These are phyloP conservation scores for Trichechus manatus DNA, from an alignment of 2,113 vertebrate species.

Conservation along the genomic window DNA sequence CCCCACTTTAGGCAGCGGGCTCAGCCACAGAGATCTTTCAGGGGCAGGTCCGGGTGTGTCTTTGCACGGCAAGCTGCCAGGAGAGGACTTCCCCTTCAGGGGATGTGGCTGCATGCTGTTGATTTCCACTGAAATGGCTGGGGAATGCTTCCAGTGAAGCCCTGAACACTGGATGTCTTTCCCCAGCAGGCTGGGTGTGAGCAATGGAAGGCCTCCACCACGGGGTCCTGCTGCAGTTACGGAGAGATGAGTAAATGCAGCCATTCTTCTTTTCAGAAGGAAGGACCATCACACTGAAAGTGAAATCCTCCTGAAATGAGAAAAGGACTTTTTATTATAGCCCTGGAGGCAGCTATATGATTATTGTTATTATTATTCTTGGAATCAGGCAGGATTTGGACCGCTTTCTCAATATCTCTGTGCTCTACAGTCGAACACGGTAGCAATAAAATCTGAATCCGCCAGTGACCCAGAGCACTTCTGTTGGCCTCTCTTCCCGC, in stretches of 20 bases:
- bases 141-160: slow-evolving; percentile 21
- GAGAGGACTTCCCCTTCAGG: slow-evolving; percentile 42
- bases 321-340: slow-evolving; percentile 17
- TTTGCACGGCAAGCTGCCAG: neutral
- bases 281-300: neutral
- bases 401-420: slow-evolving; percentile 3
- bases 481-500: neutral
- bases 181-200: neutral
- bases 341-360: neutral
- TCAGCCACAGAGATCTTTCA: neutral
- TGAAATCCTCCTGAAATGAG: slow-evolving; percentile 49
- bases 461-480: neutral
- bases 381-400: slow-evolving; percentile 61
- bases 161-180: neutral
- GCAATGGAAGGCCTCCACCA: neutral
- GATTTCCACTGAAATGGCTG: slow-evolving; percentile 71
- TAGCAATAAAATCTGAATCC: slow-evolving; percentile 74
- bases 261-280: neutral
- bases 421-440: slow-evolving; percentile 42
- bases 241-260: neutral
- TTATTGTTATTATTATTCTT: slow-evolving; percentile 46
- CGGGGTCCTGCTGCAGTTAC: rapidly evolving
- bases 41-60: slow-evolving; percentile 39
- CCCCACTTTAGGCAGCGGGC: neutral
- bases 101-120: slow-evolving; percentile 62